These are phyloP conservation scores for Catostomus latipinnis DNA, from an alignment of 2,797 vertebrate species.

Conservation along the genomic window DNA sequence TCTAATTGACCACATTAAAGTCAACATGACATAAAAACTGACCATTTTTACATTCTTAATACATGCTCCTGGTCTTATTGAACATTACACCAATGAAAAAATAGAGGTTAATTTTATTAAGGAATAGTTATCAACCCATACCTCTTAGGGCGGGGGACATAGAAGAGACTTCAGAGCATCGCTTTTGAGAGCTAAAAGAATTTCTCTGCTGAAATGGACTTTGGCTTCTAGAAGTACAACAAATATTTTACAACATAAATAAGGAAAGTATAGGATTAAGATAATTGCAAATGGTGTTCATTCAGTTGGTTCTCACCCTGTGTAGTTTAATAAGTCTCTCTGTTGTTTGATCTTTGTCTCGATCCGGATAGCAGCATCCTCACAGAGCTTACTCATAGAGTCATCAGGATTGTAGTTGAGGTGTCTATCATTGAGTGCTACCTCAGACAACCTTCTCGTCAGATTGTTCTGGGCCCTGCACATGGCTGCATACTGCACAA, in stretches of 20 bases:
- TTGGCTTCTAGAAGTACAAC: conserved; percentile 59
- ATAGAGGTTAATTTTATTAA: background rate
- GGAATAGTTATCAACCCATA: conserved; percentile 40
- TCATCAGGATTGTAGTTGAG: conserved; percentile 65
- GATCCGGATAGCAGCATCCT: conserved; percentile 74
- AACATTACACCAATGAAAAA: too few species aligned
- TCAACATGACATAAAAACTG: too few species aligned
- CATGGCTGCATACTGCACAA: conserved; percentile 69
- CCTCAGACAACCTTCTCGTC: conserved; percentile 80
- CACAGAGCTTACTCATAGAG: conserved; percentile 77
- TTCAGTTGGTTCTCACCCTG: conserved; percentile 29
- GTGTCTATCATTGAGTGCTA: conserved; percentile 69
- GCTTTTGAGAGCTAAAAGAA: conserved; percentile 67
- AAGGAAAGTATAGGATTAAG: background rate
- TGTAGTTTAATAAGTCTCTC: conserved; percentile 39
- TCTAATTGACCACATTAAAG: too few species aligned
- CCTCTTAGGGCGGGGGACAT: conserved; percentile 66
- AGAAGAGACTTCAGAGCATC: conserved; percentile 66
- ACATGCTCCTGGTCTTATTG: too few species aligned
- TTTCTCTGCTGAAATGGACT: conserved; percentile 68
- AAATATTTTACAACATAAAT: conserved; percentile 2
- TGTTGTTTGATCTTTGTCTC: conserved; percentile 71
- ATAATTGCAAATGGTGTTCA: background rate
- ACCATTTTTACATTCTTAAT: too few species aligned
- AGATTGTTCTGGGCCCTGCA: conserved; percentile 71